A percentile compares a stretch with the other conserved stretches of the same genome.
phyloP scores from a whole-genome alignment of 2,113 vertebrate genomes.

The Uria lomvia region DNA sequence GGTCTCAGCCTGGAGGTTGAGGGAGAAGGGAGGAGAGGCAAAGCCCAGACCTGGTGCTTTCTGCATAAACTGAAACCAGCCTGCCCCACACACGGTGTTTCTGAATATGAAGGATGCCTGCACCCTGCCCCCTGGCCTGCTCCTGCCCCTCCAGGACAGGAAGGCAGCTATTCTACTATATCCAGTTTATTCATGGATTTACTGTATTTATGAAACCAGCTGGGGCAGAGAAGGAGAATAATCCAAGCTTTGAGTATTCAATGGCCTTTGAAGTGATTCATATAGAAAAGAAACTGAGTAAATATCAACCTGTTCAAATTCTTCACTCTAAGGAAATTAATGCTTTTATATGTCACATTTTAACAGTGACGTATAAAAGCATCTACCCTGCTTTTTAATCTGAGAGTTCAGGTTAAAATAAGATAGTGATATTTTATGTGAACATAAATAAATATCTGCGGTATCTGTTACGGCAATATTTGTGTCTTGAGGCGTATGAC shows the following conservation, averaged over 20 bases:
- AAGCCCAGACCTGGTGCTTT: background rate
- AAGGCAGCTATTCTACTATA: background rate
- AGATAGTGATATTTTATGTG: background rate
- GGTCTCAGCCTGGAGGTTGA: background rate
- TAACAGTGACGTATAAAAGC: background rate
- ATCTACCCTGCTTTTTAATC: background rate
- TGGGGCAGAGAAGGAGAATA: background rate
- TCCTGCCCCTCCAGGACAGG: background rate
- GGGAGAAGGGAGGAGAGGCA: background rate
- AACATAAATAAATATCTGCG: background rate
- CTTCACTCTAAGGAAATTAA: constrained; percentile 11
- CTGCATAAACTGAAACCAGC: background rate
- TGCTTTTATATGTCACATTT: background rate
- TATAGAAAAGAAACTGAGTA: background rate
- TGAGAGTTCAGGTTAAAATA: background rate
- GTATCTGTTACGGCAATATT: background rate
- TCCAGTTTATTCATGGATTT: background rate
- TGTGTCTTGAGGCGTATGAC: constrained; percentile 2
- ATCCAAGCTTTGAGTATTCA: background rate
- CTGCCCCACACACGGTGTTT: fast-evolving
- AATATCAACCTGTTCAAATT: constrained; percentile 11
- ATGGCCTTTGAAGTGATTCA: background rate
- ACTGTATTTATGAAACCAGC: background rate
- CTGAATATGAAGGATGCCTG: background rate
- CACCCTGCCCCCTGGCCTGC: background rate